These are phyloP conservation scores for Hydropsyche betteni DNA, from an alignment of 2,888 invertebrate genomes.

Conservation along the genomic window DNA sequence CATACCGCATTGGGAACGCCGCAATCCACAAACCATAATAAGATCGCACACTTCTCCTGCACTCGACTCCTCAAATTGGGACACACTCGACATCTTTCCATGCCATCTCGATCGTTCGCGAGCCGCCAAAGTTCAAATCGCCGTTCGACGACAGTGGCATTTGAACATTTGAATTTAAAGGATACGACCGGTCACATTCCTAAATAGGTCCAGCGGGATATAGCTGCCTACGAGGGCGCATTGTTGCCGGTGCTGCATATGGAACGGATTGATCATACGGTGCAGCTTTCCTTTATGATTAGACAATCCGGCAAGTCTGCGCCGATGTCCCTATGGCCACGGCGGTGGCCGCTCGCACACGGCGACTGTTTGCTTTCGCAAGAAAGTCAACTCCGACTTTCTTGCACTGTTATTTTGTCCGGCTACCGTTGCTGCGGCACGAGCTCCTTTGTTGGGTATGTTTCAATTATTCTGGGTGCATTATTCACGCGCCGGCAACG, in stretches of 20 bases:
- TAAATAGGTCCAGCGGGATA: too few species aligned
- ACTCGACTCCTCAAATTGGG: too few species aligned
- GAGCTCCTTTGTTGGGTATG: conserved; percentile 42
- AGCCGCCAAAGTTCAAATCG: not conserved
- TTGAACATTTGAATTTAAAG: too few species aligned
- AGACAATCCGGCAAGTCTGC: not conserved
- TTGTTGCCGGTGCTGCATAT: not conserved
- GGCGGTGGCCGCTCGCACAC: conserved; percentile 3
- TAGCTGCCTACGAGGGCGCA: not conserved
- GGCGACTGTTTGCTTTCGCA: conserved; percentile 35
- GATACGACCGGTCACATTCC: too few species aligned
- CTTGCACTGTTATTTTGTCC: conserved; percentile 37
- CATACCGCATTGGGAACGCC: too few species aligned
- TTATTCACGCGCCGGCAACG: conserved; percentile 44
- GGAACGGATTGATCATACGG: not conserved
- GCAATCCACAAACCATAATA: too few species aligned
- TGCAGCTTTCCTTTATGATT: too few species aligned
- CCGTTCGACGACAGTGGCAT: too few species aligned
- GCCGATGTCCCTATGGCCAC: not conserved
- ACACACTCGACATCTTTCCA: too few species aligned
- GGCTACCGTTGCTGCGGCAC: conserved; percentile 31
- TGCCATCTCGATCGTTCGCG: not conserved
- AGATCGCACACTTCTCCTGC: too few species aligned
- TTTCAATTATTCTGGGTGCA: conserved; percentile 46
- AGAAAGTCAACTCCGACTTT: conserved; percentile 10